Evolutionary conservation across 2,888 invertebrate genomes (phyloP), one percentile per base, ranked within the genome.

Genomic region (Meliscaeva auricollis): DNA sequence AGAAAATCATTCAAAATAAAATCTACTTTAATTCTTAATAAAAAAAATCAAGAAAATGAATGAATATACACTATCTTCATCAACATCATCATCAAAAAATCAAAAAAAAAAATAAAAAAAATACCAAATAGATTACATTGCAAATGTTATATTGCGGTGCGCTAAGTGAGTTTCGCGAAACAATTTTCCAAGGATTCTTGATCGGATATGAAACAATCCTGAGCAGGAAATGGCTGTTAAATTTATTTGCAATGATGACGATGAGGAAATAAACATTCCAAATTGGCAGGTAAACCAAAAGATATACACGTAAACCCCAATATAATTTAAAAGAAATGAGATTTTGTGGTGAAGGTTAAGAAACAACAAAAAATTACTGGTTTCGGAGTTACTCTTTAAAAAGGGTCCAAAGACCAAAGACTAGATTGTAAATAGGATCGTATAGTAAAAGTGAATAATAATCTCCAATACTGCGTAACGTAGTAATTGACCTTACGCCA

Each of bases 131-230:
- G 30, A 54, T 32, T 32, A 8, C 54, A 54, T 32, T n/a, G 3
- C 41, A 66, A 70, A 77, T n/a, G n/a, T n/a, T n/a, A n/a, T 74
- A 78, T 80, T 44, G 46, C 50, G 7, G 22, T 15, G 30, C 15
- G 56, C n/a, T 85, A 87, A 87, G 66, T 87, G 70, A 87, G 64
- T 82, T 82, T 35, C 77, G 74, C 66, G 52, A 74, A 77, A 52
- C 69, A 66, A 82, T 82, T 81, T 81, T 80, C 81, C 62, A 81
- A 73, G 35, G 76, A 76, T 77, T 85, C 77, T 76, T 62, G 69
- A 87, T 87, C 90, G 91, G 91, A 91, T 91, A 91, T 91, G 88
- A 89, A 88, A 85, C 90, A 89, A 89, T 91, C 88, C 90, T 81
- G 89, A 88, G 87, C 90, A 91, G 91, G 91, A 91, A 90, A 91